phyloP scores from a whole-genome alignment of 2,797 vertebrate species.

The Falco berigora region DNA sequence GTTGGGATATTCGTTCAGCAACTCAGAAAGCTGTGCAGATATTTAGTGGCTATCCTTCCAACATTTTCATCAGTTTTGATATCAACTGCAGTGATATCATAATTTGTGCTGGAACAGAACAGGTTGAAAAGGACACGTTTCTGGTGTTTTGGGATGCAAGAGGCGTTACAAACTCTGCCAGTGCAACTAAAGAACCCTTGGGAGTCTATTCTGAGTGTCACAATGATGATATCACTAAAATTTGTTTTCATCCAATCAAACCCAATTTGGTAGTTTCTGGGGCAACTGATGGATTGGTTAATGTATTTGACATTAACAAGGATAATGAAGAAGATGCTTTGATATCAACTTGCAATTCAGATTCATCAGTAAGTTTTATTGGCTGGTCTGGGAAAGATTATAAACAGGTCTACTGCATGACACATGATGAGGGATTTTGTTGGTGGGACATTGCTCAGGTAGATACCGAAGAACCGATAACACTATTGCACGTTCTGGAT shows the following conservation, averaged over 20 bases:
- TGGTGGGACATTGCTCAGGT: conserved; percentile 87
- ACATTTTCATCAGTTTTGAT: conserved; percentile 84
- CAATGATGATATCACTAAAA: conserved; percentile 89
- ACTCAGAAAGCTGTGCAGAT: conserved; percentile 66
- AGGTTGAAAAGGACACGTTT: conserved; percentile 79
- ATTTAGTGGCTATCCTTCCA: conserved; percentile 78
- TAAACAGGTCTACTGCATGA: conserved; percentile 73
- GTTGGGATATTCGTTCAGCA: conserved; percentile 83
- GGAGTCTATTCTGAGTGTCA: conserved; percentile 93
- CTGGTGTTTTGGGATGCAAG: conserved; percentile 92
- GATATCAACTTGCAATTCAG: conserved; percentile 84
- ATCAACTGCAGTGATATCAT: conserved; percentile 80
- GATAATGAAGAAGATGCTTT: conserved; percentile 87
- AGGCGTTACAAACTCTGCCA: conserved; percentile 38
- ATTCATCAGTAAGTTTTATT: conserved; percentile 80
- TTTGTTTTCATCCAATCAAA: conserved; percentile 85
- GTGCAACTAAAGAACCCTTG: conserved; percentile 65
- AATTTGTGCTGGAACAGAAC: conserved; percentile 89
- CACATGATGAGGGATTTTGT: conserved; percentile 87
- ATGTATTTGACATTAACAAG: conserved; percentile 85
- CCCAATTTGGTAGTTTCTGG: conserved; percentile 81
- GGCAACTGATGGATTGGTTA: conserved; percentile 90
- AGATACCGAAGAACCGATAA: conserved; percentile 81
- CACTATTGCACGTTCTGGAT: conserved; percentile 73
- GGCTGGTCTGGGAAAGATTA: conserved; percentile 80